Conservation (phyloP, 1,140 invertebrate genomes). For the Muscidifurax raptorellus region DNA sequence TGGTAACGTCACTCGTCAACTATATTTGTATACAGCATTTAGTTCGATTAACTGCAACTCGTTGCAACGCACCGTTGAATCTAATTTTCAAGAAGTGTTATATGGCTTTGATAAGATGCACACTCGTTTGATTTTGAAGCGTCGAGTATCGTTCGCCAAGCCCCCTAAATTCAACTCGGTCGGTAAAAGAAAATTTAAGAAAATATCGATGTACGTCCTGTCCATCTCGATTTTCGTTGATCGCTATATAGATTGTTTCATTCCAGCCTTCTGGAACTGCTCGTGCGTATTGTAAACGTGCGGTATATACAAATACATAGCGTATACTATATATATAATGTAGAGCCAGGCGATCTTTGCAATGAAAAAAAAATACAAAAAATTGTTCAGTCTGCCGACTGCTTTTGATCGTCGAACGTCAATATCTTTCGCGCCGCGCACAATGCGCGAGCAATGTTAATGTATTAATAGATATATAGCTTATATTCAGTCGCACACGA, state of each 20-base stretch:
- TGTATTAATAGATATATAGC: slow-evolving; percentile 19
- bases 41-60: background rate
- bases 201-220: background rate
- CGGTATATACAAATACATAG: background rate
- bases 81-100: background rate
- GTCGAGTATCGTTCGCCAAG: too few relatives aligned
- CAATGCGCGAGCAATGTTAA: slow-evolving; percentile 13
- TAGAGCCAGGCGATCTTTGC: too few relatives aligned
- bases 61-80: background rate
- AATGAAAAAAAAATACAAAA: slow-evolving; percentile 16
- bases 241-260: background rate
- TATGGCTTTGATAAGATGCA: background rate
- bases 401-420: slow-evolving; percentile 14
- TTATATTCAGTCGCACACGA: background rate
- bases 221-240: slow-evolving; percentile 8
- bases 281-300: background rate
- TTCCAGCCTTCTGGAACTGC: background rate
- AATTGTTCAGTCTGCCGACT: slow-evolving; percentile 31
- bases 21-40: background rate
- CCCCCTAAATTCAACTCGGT: background rate
- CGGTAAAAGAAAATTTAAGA: background rate
- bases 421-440: background rate
- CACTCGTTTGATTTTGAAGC: background rate
- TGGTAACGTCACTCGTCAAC: background rate
- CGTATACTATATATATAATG: too few relatives aligned